Conservation (phyloP, 2,888 invertebrate species). For the Parnassius glacialis region DNA sequence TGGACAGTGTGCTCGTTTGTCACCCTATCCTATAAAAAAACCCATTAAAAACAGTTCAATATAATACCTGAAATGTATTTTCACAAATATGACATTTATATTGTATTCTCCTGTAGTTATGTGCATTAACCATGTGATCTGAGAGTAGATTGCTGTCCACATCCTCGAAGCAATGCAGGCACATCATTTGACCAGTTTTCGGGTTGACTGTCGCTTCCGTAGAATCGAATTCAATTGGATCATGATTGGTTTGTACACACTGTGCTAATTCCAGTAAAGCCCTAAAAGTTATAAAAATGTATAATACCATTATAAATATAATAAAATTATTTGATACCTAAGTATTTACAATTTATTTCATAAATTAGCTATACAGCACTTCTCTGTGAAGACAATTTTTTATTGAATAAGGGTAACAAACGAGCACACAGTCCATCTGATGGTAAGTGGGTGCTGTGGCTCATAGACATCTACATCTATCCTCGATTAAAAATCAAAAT, state of each 20-base stretch:
- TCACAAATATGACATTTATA: conserved; percentile 43
- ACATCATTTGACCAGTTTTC: conserved; percentile 40
- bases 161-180: conserved; percentile 45
- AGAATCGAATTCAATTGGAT: conserved; percentile 34
- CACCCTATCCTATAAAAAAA: too few species aligned
- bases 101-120: conserved; percentile 40
- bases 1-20: too few species aligned
- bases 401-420: background rate
- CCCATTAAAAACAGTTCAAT: too few species aligned
- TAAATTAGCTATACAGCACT: too few species aligned
- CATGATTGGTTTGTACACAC: conserved; percentile 38
- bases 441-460: too few species aligned
- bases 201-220: conserved; percentile 42
- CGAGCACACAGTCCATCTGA: background rate
- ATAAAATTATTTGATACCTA: background rate
- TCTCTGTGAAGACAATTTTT: too few species aligned
- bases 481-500: too few species aligned
- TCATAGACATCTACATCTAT: too few species aligned
- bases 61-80: conserved; percentile 16
- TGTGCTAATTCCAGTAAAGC: conserved; percentile 41
- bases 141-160: conserved; percentile 34
- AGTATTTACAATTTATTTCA: too few species aligned
- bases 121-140: conserved; percentile 43
- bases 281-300: conserved; percentile 32
- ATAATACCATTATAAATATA: background rate